Evolutionary conservation across 2,888 invertebrate species (phyloP), one percentile per base, ranked within the genome.

Genomic region (Xanthia togata): DNA sequence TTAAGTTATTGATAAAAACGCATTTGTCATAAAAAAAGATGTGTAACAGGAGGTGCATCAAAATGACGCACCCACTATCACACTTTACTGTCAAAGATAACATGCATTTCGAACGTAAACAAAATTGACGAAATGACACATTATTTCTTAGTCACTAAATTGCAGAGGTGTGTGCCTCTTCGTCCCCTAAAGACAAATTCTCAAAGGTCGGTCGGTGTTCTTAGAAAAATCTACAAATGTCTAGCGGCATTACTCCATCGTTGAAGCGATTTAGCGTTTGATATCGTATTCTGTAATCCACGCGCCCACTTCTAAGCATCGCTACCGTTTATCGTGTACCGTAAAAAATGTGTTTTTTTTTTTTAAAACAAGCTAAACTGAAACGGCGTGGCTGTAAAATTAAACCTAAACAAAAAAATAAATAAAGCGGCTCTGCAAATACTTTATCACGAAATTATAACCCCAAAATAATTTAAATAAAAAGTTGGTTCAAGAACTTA

Each of bases 71-170:
- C 38, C 65, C 12, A n/a, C 14, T 62, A 65, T 74, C 70, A 79
- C 65, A 64, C 47, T 76, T 77, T 20, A 47, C 23, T 31, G 53
- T 63, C 17, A 4, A 44, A 70, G 83, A 81, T 83, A 74, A 70
- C 26, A 73, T 79, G 73, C 69, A 83, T 74, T 81, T 73, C 60
- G 73, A 83, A 47, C 41, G 59, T 60, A 65, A 80, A 82, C 35
- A 80, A 12, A n/a, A 71, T 71, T 72, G 44, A 31, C 23, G 38
- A 31, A 31, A 71, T 82, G 31, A 78, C 57, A n/a, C 62, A 53
- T 57, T 70, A n/a, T 31, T 53, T 72, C 35, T 77, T 75, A 73
- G 44, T 73, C 80, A 71, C 5, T 12, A 23, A 69, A 53, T 38
- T 60, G n/a, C 0, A 17, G 20, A 38, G 4, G 41, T 38, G 6